Evolutionary conservation across 1,140 invertebrate species (phyloP).

Genomic region (Lepidurus apus): DNA sequence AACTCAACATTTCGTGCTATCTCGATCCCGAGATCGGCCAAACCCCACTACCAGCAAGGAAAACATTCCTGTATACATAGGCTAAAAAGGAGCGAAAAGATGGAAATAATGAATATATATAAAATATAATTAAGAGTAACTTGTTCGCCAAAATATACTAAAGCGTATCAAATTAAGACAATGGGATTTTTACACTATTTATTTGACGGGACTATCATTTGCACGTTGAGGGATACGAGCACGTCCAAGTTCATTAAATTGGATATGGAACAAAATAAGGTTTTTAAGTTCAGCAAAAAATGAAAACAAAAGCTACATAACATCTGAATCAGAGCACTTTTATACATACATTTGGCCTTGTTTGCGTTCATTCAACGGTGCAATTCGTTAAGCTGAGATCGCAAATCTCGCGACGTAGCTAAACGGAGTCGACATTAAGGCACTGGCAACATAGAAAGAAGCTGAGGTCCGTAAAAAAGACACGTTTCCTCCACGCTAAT

Average conservation of each 20-base stretch:
- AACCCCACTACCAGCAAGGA: not conserved
- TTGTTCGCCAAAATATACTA: no score
- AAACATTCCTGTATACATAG: not conserved
- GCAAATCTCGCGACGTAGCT: not conserved
- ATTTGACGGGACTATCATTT: conserved; percentile 12
- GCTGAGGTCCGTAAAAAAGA: conserved; percentile 19
- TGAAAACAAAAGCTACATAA: not conserved
- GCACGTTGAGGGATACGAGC: conserved; percentile 4
- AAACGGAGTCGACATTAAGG: conserved; percentile 21
- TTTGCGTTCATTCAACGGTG: not conserved
- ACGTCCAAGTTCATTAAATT: conserved; percentile 1
- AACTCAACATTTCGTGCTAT: no score
- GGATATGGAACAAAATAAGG: not conserved
- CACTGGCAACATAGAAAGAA: conserved; percentile 19
- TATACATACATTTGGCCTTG: conserved; percentile 9
- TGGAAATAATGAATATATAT: no score
- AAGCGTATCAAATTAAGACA: not conserved
- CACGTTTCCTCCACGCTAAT: conserved; percentile 11
- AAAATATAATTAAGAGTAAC: no score
- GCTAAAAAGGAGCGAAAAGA: not conserved
- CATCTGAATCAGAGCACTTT: not conserved
- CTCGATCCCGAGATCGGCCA: not conserved
- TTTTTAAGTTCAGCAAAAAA: not conserved
- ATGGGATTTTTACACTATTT: not conserved
- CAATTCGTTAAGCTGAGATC: not conserved